Evolutionary conservation across 2,113 vertebrate species (phyloP), one percentile per base, ranked within the genome.

Genomic region (Dicentrarchus labrax): DNA sequence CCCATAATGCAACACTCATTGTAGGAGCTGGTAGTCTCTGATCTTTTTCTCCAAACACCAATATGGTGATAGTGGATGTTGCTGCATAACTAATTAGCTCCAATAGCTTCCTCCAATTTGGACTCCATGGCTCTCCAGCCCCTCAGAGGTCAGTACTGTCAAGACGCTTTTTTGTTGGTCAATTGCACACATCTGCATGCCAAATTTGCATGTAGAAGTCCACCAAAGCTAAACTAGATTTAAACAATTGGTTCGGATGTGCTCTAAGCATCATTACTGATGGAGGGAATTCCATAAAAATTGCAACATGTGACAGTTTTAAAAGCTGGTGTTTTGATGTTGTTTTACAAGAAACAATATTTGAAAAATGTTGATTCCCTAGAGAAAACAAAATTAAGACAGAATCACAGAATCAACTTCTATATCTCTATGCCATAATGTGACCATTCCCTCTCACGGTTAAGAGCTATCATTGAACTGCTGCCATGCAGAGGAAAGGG

Each of bases 401-500:
- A 39, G 4, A 16, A 11, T 9, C 22, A 17, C 39, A 53, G 24
- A 72, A 50, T 72, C 12, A 65, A 17, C 50, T 45, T 72, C 65
- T 73, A 39, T 30, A 76, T 61, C 9, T 64, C 12, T 57, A 47
- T 80, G 38, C 60, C 16, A 21, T 73, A 65, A 64, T 61, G 30
- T 75, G 36, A 19, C 21, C 22, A 56, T 82, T 54, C 51, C 41
- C 59, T 73, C 47, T 78, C 43, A 38, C 16, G 4, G 41, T 77
- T 79, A 47, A 57, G 70, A 74, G 80, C 77, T 84, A 83, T 90
- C 76, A 82, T 87, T 92, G 90, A 88, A 91, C 75, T 50, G 90
- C 80, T 93, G 92, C 91, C 92, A 93, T 83, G 57, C 85, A 74
- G 56, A 82, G 87, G 80, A 93, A 92, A 88, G 82, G 81, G 86